phyloP scores from a whole-genome alignment of 1,140 invertebrate genomes.

The Drosophila lowei region DNA sequence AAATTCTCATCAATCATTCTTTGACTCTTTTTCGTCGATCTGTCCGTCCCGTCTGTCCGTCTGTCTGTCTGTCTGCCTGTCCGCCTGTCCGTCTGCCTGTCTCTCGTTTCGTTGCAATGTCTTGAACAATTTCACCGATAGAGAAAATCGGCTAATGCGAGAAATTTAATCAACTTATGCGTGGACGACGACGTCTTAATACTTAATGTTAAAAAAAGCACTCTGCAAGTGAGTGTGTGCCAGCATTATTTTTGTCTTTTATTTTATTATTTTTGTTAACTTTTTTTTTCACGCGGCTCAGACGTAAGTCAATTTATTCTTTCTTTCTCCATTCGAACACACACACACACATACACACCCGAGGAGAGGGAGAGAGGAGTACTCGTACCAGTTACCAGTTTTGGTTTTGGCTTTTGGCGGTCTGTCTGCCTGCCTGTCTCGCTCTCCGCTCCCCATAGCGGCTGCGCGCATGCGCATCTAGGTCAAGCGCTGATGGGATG shows the following conservation, averaged over 20 bases:
- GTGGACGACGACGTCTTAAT: conserved; percentile 63
- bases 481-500: conserved; percentile 63
- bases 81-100: neutral
- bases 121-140: conserved; percentile 56
- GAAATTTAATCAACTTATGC: conserved; percentile 77
- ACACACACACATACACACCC: conserved; percentile 2
- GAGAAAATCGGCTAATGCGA: conserved; percentile 76
- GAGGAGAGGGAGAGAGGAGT: conserved; percentile 40
- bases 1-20: conserved; percentile 76
- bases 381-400: conserved; percentile 60
- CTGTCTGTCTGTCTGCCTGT: neutral
- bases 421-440: conserved; percentile 8
- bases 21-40: conserved; percentile 39
- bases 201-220: conserved; percentile 38
- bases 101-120: conserved; percentile 2
- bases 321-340: conserved; percentile 51
- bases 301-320: conserved; percentile 63
- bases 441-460: conserved; percentile 5
- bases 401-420: conserved; percentile 45
- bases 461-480: conserved; percentile 63
- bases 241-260: conserved; percentile 50
- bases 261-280: conserved; percentile 26
- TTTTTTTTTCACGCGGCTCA: conserved; percentile 42
- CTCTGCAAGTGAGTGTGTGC: conserved; percentile 16
- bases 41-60: neutral